Evolutionary conservation across 2,888 invertebrate genomes (phyloP).

Genomic region (Apodemia mormo): DNA sequence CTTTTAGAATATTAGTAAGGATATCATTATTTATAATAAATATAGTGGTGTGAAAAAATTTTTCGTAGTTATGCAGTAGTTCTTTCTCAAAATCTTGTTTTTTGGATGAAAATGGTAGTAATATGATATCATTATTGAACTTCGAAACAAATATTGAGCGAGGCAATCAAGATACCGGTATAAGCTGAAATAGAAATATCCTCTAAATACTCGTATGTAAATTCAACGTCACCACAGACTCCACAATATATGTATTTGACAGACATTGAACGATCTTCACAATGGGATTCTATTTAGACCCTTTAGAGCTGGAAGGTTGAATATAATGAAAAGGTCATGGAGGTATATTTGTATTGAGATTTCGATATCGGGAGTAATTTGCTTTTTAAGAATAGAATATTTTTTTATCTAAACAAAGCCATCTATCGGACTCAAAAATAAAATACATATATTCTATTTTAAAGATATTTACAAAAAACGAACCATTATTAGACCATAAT

Average conservation of each 20-base stretch:
- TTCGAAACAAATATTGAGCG: too few species aligned
- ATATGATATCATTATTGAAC: too few species aligned
- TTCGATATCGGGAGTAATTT: neutral
- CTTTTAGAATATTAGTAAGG: too few species aligned
- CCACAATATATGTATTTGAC: conserved; percentile 6
- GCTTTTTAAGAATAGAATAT: neutral
- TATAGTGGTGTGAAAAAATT: too few species aligned
- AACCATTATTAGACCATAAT: neutral
- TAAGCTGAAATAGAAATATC: neutral
- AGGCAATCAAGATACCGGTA: too few species aligned
- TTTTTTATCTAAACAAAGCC: neutral
- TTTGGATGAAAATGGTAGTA: too few species aligned
- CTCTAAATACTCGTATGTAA: neutral
- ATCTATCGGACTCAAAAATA: neutral
- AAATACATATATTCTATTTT: neutral
- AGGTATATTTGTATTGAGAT: conserved; percentile 8
- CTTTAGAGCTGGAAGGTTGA: conserved; percentile 1
- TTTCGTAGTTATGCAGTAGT: too few species aligned
- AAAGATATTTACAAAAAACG: neutral
- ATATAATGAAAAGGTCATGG: conserved; percentile 13
- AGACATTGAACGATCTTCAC: conserved; percentile 9
- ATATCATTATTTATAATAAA: too few species aligned
- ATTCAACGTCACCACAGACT: neutral
- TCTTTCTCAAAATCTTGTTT: too few species aligned
- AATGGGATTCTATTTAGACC: conserved; percentile 12